Percentiles rank a stretch among this genome's conserved stretches.
phyloP scores from a whole-genome alignment of 2,113 vertebrate species.

The Triplophysa siluroides region DNA sequence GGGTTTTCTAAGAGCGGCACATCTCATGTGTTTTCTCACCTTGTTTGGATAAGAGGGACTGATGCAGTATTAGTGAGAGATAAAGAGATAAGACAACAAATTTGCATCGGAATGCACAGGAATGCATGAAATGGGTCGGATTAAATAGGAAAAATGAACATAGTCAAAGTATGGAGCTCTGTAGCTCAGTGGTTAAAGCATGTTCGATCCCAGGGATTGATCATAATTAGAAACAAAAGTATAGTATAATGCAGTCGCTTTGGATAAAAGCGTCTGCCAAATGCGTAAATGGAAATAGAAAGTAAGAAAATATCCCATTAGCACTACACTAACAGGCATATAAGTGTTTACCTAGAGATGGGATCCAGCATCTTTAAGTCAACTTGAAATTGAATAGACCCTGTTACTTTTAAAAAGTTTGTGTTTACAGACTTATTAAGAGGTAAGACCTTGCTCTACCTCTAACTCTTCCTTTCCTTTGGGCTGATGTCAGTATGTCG shows the following conservation, averaged over 20 bases:
- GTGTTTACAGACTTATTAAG: not conserved
- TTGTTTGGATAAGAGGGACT: constrained; percentile 16
- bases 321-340: too few relatives aligned
- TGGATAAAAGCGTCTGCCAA: too few relatives aligned
- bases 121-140: constrained; percentile 12
- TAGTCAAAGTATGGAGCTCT: not conserved
- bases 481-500: not conserved
- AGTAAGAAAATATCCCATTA: not conserved
- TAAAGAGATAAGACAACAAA: constrained; percentile 8
- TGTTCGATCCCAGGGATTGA: too few relatives aligned
- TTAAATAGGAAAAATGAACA: constrained; percentile 1
- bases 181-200: too few relatives aligned
- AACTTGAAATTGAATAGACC: not conserved
- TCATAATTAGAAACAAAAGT: too few relatives aligned
- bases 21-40: not conserved
- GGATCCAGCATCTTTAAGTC: not conserved
- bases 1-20: not conserved
- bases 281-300: too few relatives aligned
- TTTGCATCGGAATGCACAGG: constrained; percentile 8
- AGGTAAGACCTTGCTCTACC: not conserved
- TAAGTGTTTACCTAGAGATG: constrained; percentile 11
- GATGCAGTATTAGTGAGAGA: not conserved
- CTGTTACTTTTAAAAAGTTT: not conserved
- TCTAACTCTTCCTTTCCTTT: not conserved
- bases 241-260: too few relatives aligned